These are phyloP conservation scores for Oncopodura yosiiana DNA, from an alignment of 1,140 invertebrate species.

Conservation along the genomic window DNA sequence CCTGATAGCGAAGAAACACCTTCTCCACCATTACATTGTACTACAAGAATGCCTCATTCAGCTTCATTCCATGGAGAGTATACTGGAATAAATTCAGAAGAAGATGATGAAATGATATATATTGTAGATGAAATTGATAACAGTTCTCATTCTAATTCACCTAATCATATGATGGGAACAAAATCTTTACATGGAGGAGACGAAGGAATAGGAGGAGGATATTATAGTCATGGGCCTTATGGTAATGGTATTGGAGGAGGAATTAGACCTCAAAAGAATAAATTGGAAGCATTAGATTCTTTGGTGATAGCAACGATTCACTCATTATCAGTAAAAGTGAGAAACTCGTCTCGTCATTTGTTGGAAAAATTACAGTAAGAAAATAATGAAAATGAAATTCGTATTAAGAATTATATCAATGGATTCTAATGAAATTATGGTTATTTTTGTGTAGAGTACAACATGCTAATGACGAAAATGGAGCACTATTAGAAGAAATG, in stretches of 20 bases:
- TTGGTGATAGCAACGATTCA: constrained; percentile 51
- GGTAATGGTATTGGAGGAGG: too few species aligned
- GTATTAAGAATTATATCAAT: constrained; percentile 1
- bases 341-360: constrained; percentile 43
- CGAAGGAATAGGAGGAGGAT: too few species aligned
- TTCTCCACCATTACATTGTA: too few species aligned
- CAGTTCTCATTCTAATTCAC: constrained; percentile 25
- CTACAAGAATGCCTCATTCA: too few species aligned
- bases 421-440: too few species aligned
- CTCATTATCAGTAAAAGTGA: constrained; percentile 49
- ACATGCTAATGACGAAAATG: constrained; percentile 40
- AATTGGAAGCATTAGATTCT: constrained; percentile 44
- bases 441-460: constrained; percentile 38
- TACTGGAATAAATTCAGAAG: constrained; percentile 11
- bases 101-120: constrained; percentile 20
- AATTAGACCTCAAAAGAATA: constrained; percentile 7
- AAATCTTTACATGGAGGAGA: constrained; percentile 21
- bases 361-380: constrained; percentile 47
- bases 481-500: constrained; percentile 37
- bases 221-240: too few species aligned
- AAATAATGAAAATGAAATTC: not conserved
- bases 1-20: too few species aligned
- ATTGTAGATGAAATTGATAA: constrained; percentile 20
- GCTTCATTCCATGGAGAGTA: constrained; percentile 19
- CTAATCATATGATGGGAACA: constrained; percentile 17